Evolutionary conservation across 2,797 vertebrate genomes (phyloP), one percentile per base, ranked within the genome.

Genomic region (Eupleurogrammus muticus): DNA sequence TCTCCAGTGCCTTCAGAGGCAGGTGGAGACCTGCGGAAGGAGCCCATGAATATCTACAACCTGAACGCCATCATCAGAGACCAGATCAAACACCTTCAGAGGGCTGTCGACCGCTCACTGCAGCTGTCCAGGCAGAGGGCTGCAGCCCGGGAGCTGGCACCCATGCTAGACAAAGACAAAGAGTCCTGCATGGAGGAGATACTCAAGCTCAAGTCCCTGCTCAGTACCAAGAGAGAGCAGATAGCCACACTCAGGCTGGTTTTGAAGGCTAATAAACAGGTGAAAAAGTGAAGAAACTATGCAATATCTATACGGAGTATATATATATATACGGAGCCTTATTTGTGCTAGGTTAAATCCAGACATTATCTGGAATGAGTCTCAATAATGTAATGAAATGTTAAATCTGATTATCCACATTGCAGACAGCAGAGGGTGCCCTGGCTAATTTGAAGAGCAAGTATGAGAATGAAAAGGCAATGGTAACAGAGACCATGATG

Each of bases 31-130:
- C 95, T 98, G 81, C 95, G 98, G 46, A 97, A 96, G 87, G 98
- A 99, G 91, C 98, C 98, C 12, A 98, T 99, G 97, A 99, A 99
- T 81, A 98, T 99, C 92, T 98, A 98, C 89, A 99, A 99, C 94
- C 95, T 99, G 80, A 99, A 99, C 23, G 97, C 96, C 91, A 99
- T 99, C 76, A 98, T 99, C 85, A 93, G 96, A 89, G 98, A 99
- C 94, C 98, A 99, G 95, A 97, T 99, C 88, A 98, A 97, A 85
- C 98, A 99, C 81, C 92, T 99, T 62, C 98, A 99, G 93, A 96
- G 96, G 89, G 97, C 97, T 0, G 98, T 99, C 1, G 98, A 99
- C 75, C 95, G 96, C 80, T 98, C 98, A 0, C 92, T 99, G 84
- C 97, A 97, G 90, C 93, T 99, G 73, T 99, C 98, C 7, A 95